Evolutionary conservation across 2,797 vertebrate genomes (phyloP).

Genomic region (Brachymystax lenok): DNA sequence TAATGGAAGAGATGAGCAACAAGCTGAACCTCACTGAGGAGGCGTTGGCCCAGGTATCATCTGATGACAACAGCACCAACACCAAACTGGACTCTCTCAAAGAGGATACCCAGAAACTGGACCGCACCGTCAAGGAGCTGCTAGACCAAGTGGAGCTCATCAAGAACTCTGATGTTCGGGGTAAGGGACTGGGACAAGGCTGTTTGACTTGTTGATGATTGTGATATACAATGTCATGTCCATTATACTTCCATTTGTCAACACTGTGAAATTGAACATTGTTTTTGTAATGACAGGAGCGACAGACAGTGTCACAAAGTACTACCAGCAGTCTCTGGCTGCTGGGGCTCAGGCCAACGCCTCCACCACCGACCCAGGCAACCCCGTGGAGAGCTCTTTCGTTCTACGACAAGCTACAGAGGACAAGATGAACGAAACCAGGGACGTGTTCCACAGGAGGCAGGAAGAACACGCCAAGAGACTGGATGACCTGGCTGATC

Average conservation of each 20-base stretch:
- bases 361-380: constrained; percentile 75
- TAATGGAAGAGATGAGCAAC: constrained; percentile 81
- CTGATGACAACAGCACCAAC: constrained; percentile 72
- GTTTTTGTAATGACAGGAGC: constrained; percentile 78
- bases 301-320: constrained; percentile 86
- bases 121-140: constrained; percentile 83
- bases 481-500: constrained; percentile 89
- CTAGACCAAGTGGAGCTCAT: constrained; percentile 91
- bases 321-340: constrained; percentile 85
- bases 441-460: constrained; percentile 76
- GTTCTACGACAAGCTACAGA: constrained; percentile 78
- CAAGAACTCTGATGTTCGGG: constrained; percentile 93
- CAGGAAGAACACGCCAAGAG: constrained; percentile 85
- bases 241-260: not conserved
- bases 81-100: constrained; percentile 74
- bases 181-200: constrained; percentile 68
- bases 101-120: constrained; percentile 82
- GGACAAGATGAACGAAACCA: constrained; percentile 79
- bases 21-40: constrained; percentile 82
- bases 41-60: constrained; percentile 70
- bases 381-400: constrained; percentile 75
- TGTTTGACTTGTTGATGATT: not conserved
- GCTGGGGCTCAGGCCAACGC: constrained; percentile 86
- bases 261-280: constrained; percentile 5
- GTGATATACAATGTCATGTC: not conserved